These are phyloP conservation scores for Chrosomus eos DNA, from an alignment of 2,797 vertebrate species.

Conservation along the genomic window DNA sequence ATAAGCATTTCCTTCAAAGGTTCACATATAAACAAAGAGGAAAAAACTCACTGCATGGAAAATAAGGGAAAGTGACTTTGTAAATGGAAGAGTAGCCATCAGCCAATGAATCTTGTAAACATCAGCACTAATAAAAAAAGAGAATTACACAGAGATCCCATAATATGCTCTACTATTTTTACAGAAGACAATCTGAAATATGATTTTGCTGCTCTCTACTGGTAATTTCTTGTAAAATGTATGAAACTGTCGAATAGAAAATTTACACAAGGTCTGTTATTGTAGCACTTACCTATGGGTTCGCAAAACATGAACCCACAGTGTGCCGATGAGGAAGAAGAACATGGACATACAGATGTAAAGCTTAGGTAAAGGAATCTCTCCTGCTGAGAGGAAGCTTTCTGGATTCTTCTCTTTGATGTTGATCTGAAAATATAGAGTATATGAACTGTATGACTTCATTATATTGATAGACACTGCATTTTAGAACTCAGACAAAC, in stretches of 20 bases:
- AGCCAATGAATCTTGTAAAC: constrained; percentile 91
- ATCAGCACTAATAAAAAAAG: constrained; percentile 73
- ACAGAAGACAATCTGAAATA: neutral
- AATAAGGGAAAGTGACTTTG: constrained; percentile 86
- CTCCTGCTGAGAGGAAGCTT: constrained; percentile 86
- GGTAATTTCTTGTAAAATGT: neutral
- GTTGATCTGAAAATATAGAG: constrained; percentile 75
- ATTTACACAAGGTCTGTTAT: neutral
- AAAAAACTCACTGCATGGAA: constrained; percentile 82
- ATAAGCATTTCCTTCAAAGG: neutral
- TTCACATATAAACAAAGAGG: neutral
- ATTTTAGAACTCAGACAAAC: neutral
- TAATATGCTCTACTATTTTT: neutral
- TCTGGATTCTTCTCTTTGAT: constrained; percentile 85
- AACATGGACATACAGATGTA: constrained; percentile 86
- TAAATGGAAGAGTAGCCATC: constrained; percentile 88
- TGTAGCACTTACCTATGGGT: constrained; percentile 76
- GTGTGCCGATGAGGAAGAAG: constrained; percentile 81
- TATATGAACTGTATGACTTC: neutral
- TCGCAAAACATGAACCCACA: constrained; percentile 85
- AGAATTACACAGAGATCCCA: neutral
- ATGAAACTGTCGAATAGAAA: neutral
- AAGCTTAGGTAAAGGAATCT: constrained; percentile 86
- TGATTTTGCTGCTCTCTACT: constrained; percentile 36
- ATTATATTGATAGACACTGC: too few relatives aligned